A percentile compares a stretch with the other conserved stretches of the same genome.
These are phyloP conservation scores for Phrynosoma platyrhinos DNA, from an alignment of 2,113 vertebrate genomes.

Conservation along the genomic window DNA sequence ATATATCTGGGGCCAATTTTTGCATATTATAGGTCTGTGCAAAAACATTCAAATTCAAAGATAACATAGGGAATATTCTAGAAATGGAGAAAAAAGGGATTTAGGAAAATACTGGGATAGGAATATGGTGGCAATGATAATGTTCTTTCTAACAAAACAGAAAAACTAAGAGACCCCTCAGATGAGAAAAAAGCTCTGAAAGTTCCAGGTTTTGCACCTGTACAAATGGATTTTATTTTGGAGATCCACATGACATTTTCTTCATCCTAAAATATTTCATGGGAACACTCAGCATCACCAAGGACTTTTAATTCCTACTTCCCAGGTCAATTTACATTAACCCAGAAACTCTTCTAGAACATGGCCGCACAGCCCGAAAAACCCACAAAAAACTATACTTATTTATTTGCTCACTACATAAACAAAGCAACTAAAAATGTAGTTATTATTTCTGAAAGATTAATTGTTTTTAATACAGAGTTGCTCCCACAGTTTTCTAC, in stretches of 20 bases:
- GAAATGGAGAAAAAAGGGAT: neutral
- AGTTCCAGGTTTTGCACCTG: too few relatives aligned
- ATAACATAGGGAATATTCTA: neutral
- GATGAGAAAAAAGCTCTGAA: too few relatives aligned
- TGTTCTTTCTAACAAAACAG: neutral
- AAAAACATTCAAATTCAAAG: neutral
- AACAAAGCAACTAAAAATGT: neutral
- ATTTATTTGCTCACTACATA: neutral
- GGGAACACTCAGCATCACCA: too few relatives aligned
- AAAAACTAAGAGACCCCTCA: too few relatives aligned
- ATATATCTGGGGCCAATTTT: neutral
- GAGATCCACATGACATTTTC: too few relatives aligned
- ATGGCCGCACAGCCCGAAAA: too few relatives aligned
- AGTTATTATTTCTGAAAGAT: neutral
- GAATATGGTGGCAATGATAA: neutral
- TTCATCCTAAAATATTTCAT: too few relatives aligned
- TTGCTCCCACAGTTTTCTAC: neutral
- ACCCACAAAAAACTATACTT: too few relatives aligned
- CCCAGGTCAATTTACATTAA: too few relatives aligned
- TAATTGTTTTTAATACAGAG: neutral
- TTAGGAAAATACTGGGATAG: neutral
- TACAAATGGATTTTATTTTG: too few relatives aligned
- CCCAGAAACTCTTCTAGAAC: too few relatives aligned
- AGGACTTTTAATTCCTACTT: too few relatives aligned
- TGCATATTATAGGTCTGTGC: neutral